phyloP scores from a whole-genome alignment of 37 sponge, comb jelly and placozoan genomes.

The Oscarella lobularis region DNA sequence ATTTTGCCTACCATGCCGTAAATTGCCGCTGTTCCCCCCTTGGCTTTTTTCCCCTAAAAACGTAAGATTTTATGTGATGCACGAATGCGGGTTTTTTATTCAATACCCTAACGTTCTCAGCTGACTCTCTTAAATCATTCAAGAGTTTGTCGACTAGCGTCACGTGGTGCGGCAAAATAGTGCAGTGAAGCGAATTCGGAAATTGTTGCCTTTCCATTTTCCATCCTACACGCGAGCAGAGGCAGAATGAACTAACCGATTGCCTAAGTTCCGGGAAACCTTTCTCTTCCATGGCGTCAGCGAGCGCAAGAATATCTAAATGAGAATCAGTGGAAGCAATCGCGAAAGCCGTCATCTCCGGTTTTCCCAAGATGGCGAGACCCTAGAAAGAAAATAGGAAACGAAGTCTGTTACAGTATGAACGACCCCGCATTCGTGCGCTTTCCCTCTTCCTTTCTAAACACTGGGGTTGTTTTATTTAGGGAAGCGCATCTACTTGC shows the following conservation, averaged over 20 bases:
- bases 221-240: constrained; percentile 32
- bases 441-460: no score
- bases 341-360: constrained; percentile 55
- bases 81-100: no score
- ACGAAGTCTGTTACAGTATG: no score
- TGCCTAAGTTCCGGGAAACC: constrained; percentile 11
- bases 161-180: constrained; percentile 58
- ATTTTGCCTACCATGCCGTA: constrained; percentile 80
- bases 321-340: constrained; percentile 25
- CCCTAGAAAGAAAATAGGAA: constrained; percentile 27
- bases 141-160: constrained; percentile 28
- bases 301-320: constrained; percentile 49
- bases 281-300: constrained; percentile 59
- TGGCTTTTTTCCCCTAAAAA: no score
- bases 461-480: no score
- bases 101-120: constrained; percentile 33
- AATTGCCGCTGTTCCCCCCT: constrained; percentile 66
- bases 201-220: constrained; percentile 50
- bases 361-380: constrained; percentile 33
- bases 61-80: no score
- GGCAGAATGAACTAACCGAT: not conserved
- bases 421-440: no score
- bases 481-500: no score
- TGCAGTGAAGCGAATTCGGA: constrained; percentile 34
- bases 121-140: constrained; percentile 24